Evolutionary conservation across 2,888 invertebrate genomes (phyloP), one percentile per base, ranked within the genome.

Genomic region (Dasysyrphus tricinctus): DNA sequence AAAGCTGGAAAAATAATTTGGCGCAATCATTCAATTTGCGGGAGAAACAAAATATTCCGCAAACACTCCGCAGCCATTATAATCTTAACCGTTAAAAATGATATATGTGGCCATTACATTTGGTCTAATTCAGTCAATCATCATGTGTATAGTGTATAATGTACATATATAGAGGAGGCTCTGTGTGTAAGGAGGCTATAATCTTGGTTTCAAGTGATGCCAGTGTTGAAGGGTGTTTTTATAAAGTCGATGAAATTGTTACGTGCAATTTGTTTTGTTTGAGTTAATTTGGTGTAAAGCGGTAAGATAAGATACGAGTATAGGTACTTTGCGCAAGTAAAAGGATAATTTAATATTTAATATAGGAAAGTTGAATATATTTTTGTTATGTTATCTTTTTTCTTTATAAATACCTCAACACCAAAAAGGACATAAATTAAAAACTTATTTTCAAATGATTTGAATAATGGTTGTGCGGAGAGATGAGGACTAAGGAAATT

Each of bases 41-140:
- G n/a, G 29, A 49, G 51, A 56, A 51, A 24, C 56, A 42, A 75
- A 49, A 37, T 19, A 74, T 78, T 65, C 74, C 79, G 69, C 74
- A 79, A 63, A 44, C 59, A 57, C 69, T 67, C 34, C 56, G 69
- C 32, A 73, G 63, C 39, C 61, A 76, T 72, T 70, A 42, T 47
- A 57, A 49, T 34, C 32, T 44, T 34, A 59, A 34, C 74, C 70
- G 76, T 72, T 84, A 80, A 80, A 80, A 76, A 80, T 80, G 84
- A 84, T 76, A 80, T 80, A 84, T 80, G 51, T 16, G 67, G 67
- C 80, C 76, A 76, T 84, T 84, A 76, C n/a, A 67, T 51, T 80
- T 61, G 76, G 63, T 51, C 84, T 76, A 76, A 76, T 80, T 80
- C 72, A 76, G 76, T 84, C 67, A 84, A 76, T 80, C 76, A 76